Conservation (phyloP, 2,888 invertebrate genomes). For the Tetramorium bicarinatum region DNA sequence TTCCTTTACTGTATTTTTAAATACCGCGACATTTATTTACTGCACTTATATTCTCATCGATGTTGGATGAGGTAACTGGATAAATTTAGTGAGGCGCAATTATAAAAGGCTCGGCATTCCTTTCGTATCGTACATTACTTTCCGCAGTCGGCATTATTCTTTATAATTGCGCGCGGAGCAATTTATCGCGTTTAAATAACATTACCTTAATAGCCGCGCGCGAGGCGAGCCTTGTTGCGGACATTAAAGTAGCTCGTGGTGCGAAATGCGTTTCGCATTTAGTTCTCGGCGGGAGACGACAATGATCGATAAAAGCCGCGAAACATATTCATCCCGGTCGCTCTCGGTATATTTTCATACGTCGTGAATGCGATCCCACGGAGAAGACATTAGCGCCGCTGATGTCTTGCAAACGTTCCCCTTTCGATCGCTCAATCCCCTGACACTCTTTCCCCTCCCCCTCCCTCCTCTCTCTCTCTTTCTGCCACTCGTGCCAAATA, state of each 20-base stretch:
- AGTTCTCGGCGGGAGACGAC: slow-evolving; percentile 11
- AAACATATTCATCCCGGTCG: slow-evolving; percentile 41
- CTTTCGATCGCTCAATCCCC: slow-evolving; percentile 29
- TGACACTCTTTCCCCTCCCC: neutral
- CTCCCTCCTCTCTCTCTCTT: neutral
- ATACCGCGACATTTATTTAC: neutral
- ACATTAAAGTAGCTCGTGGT: slow-evolving; percentile 40
- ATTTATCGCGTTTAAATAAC: slow-evolving; percentile 53
- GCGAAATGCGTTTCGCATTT: slow-evolving; percentile 32
- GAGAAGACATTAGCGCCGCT: slow-evolving; percentile 42
- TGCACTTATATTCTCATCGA: neutral
- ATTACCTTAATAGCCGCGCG: slow-evolving; percentile 51
- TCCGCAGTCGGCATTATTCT: slow-evolving; percentile 40
- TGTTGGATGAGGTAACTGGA: neutral
- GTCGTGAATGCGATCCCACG: slow-evolving; percentile 27
- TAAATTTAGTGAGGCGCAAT: slow-evolving; percentile 26
- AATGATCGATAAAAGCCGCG: slow-evolving; percentile 52
- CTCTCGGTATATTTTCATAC: slow-evolving; percentile 33
- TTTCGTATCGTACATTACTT: slow-evolving; percentile 50
- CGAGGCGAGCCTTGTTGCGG: slow-evolving; percentile 27
- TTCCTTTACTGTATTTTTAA: neutral
- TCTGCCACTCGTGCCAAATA: neutral
- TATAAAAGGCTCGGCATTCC: slow-evolving; percentile 38
- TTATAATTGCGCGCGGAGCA: slow-evolving; percentile 48
- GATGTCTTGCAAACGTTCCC: slow-evolving; percentile 27